Evolutionary conservation across 2,888 invertebrate genomes (phyloP).

Genomic region (Hydriomena furcata): DNA sequence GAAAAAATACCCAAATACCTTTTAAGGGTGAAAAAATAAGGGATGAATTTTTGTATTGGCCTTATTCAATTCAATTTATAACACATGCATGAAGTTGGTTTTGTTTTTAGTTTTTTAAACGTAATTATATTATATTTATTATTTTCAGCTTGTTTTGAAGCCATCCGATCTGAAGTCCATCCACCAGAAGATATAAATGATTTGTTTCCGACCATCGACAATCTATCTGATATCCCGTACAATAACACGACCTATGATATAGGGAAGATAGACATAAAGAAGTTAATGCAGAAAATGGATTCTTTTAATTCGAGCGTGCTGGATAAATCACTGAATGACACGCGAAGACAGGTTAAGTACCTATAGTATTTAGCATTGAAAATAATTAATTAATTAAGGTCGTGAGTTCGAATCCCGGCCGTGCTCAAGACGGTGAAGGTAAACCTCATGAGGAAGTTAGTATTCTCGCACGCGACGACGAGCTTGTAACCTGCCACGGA

Average conservation of each 20-base stretch:
- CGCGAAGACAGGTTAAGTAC: constrained; percentile 18
- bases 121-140: background rate
- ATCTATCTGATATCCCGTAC: background rate
- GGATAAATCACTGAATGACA: constrained; percentile 5
- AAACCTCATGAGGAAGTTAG: too few species aligned
- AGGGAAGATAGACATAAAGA: constrained; percentile 22
- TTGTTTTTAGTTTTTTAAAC: too few species aligned
- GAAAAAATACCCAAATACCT: too few species aligned
- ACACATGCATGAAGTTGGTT: too few species aligned
- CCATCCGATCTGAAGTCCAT: background rate
- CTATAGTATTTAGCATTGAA: too few species aligned
- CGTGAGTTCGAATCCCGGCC: too few species aligned
- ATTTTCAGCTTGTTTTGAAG: constrained; percentile 6
- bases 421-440: too few species aligned
- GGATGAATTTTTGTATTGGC: too few species aligned
- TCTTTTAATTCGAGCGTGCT: background rate
- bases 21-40: background rate
- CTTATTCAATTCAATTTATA: too few species aligned
- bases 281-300: constrained; percentile 9
- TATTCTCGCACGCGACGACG: too few species aligned
- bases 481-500: too few species aligned
- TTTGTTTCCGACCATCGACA: constrained; percentile 17
- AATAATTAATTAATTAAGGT: too few species aligned
- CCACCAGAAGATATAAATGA: constrained; percentile 21
- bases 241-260: constrained; percentile 21